Evolutionary conservation across 2,888 invertebrate species (phyloP), one percentile per base, ranked within the genome.

Genomic region (Argyra leucocephala): DNA sequence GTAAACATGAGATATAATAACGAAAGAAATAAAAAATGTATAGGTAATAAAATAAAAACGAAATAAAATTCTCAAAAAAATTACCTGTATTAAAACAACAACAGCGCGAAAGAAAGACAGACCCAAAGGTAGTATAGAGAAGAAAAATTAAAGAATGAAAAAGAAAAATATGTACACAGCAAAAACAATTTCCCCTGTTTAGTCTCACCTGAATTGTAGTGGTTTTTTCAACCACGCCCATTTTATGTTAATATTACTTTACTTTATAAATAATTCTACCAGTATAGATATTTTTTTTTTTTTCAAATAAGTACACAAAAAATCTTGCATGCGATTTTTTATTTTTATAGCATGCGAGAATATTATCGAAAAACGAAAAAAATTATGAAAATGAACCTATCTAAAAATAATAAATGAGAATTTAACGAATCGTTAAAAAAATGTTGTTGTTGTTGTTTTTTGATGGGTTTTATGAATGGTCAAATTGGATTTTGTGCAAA

Each of bases 161-260:
- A 48, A 48, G 48, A 18, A 18, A n/a, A n/a, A n/a, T n/a, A n/a
- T n/a, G n/a, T n/a, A n/a, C n/a, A n/a, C n/a, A n/a, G n/a, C n/a
- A n/a, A 18, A 48, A 48, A 48, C 1, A 48, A 48, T 48, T 48
- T 18, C 18, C 18, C 12, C 48, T 48, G 12, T 12, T 31, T 31
- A 31, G n/a, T 10, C 48, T 48, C 48, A 48, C 48, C 48, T 48
- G 48, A 18, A 18, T 31, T 48, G 48, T 48, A 48, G 48, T 48
- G 48, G 48, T 48, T 48, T 18, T n/a, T 48, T 48, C 48, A 48
- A 48, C 48, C 48, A 48, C 48, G 48, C 48, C 48, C 48, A 48
- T 48, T 48, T 48, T 15, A 48, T 48, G 5, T 48, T 48, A 18
- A 18, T 48, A 18, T 48, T 48, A 48, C 18, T 48, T 48, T 3